Evolutionary conservation across 2,113 vertebrate species (phyloP), one percentile per base, ranked within the genome.

Genomic region (Cynocephalus volans): DNA sequence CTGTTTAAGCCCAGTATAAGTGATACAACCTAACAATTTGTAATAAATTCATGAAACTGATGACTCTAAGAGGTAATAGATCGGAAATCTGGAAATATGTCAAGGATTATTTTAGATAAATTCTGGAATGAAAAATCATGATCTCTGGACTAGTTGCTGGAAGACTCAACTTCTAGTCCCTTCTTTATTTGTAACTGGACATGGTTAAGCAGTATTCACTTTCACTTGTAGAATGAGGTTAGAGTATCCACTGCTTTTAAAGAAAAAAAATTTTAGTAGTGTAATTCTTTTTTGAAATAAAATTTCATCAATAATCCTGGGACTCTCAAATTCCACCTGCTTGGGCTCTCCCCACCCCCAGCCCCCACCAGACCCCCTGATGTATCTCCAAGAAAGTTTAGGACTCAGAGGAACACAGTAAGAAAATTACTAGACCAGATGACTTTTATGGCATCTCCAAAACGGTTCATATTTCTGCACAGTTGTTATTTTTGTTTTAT

Each of bases 391-490:
- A 83, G 64, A 48, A 87, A 88, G 1, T 13, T 1, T 41, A 23
- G 26, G 14, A n/a, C 8, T 94, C 24, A 11, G 33, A n/a, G 33
- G 17, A 79, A 65, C 41, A 64, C 18, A 33, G 26, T 3, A 1
- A 95, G 80, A 97, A 60, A 92, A 76, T 23, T 12, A 60, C 64
- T 33, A 60, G 17, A 69, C 11, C 72, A 96, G 33, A 19, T 64
- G 31, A 52, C 80, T 31, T 69, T 45, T 58, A 58, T 45, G 3
- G 3, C 45, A 72, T 26, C 21, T 65, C 14, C 41, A 77, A 58
- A 62, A 8, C 28, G 87, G 48, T 77, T 62, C 15, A 0, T 0
- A 45, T 95, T 93, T 93, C 23, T 62, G 2, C 28, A 54, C 17
- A 48, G 6, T 75, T 21, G 28, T 86, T 90, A 77, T 26, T 56